Evolutionary conservation across 2,888 invertebrate species (phyloP).

Genomic region (Mimachlamys varia): DNA sequence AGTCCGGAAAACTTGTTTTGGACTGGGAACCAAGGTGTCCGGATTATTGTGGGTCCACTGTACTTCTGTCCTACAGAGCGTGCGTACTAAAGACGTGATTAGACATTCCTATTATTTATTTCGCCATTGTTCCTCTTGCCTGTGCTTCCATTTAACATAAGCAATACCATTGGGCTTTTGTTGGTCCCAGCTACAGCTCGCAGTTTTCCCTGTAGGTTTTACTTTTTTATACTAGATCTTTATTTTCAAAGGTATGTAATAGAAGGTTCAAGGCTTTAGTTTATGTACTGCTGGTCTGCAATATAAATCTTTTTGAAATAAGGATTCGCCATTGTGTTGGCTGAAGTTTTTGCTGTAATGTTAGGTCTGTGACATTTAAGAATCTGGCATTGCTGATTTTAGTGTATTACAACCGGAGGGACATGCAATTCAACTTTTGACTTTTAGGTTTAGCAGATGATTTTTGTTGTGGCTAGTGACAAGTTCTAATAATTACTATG

Average conservation of each 20-base stretch:
- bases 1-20: too few species aligned
- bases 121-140: background rate
- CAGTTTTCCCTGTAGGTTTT: background rate
- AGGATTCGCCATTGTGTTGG: background rate
- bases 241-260: background rate
- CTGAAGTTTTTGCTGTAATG: background rate
- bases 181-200: background rate
- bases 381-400: too few species aligned
- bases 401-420: background rate
- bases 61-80: background rate
- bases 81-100: background rate
- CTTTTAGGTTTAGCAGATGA: too few species aligned
- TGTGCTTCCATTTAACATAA: background rate
- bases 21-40: too few species aligned
- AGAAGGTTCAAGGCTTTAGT: background rate
- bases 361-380: background rate
- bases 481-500: too few species aligned
- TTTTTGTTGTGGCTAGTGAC: too few species aligned
- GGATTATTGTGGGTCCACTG: too few species aligned
- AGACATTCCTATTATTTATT: slow-evolving; percentile 31
- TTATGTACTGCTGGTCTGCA: background rate
- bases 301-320: background rate
- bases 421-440: too few species aligned
- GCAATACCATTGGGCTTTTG: background rate
- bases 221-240: background rate